Percentiles rank a stretch among this genome's conserved stretches.
phyloP scores from a whole-genome alignment of 2,888 invertebrate species.

The Caenorhabditis zanzibari region DNA sequence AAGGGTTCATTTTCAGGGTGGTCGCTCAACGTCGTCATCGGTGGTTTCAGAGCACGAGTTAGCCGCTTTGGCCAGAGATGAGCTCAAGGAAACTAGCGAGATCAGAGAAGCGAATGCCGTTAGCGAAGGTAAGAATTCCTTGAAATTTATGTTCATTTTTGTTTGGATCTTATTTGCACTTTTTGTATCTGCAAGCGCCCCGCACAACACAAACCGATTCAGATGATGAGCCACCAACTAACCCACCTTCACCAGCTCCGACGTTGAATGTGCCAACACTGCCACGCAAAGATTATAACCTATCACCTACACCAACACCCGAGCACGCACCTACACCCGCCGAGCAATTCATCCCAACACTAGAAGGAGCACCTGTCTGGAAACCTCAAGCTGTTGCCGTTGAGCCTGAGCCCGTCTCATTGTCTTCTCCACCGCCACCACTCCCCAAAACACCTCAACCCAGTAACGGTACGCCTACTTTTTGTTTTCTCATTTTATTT shows the following conservation, averaged over 20 bases:
- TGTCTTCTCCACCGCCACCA: conserved; percentile 60
- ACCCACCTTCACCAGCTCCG: conserved; percentile 58
- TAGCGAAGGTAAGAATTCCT: conserved; percentile 47
- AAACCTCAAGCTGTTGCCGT: conserved; percentile 10
- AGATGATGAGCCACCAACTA: conserved; percentile 65
- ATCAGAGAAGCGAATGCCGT: conserved; percentile 59
- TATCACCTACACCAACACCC: conserved; percentile 50
- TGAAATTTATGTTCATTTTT: background rate
- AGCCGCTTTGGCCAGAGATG: conserved; percentile 54
- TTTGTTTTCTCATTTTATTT: conserved; percentile 6
- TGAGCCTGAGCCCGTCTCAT: conserved; percentile 2
- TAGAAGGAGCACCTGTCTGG: conserved; percentile 55
- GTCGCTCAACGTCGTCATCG: conserved; percentile 55
- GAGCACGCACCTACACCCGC: conserved; percentile 34
- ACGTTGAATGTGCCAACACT: conserved; percentile 35
- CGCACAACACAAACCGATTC: conserved; percentile 19
- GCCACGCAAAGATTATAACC: conserved; percentile 65
- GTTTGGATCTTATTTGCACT: background rate
- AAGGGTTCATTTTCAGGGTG: conserved; percentile 18
- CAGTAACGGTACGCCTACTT: conserved; percentile 52
- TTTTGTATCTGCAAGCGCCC: conserved; percentile 1
- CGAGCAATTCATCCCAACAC: conserved; percentile 24
- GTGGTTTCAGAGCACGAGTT: conserved; percentile 64
- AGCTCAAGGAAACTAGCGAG: conserved; percentile 60
- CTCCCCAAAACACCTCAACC: conserved; percentile 64